Conservation (phyloP, 1,140 invertebrate genomes). For the Diorhabda sublineata region DNA sequence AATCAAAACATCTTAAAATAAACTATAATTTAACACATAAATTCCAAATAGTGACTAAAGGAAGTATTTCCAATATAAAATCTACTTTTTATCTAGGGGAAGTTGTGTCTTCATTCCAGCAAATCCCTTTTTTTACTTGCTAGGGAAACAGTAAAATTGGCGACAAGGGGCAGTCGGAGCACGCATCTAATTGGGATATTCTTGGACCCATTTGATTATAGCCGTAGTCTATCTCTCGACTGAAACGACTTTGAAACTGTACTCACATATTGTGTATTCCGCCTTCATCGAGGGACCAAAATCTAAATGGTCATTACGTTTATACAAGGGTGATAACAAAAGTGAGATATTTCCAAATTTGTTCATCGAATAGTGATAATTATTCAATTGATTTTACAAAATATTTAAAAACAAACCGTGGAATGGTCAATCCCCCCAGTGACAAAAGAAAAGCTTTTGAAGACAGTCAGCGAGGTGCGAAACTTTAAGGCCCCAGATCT, state of each 20-base stretch:
- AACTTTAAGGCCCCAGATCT: too few species aligned
- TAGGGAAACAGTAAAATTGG: background rate
- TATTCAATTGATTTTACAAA: too few species aligned
- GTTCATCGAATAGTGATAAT: too few species aligned
- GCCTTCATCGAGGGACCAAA: conserved; percentile 14
- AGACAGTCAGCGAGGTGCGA: too few species aligned
- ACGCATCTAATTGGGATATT: conserved; percentile 28
- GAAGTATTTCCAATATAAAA: too few species aligned
- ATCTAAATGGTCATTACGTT: background rate
- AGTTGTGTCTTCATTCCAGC: background rate
- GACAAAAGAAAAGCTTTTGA: too few species aligned
- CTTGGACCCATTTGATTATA: conserved; percentile 22
- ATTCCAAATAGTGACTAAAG: too few species aligned
- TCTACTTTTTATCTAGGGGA: background rate
- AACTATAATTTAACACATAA: too few species aligned
- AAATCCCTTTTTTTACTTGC: conserved; percentile 6
- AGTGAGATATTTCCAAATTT: too few species aligned
- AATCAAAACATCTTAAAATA: too few species aligned
- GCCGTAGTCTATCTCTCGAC: conserved; percentile 14
- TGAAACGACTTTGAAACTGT: conserved; percentile 12
- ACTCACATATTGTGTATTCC: conserved; percentile 27
- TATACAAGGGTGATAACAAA: background rate
- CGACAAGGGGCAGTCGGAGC: conserved; percentile 5
- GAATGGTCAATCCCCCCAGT: too few species aligned
- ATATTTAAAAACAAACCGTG: too few species aligned